These are phyloP conservation scores for Drosophila leonis DNA, from an alignment of 2,888 invertebrate genomes.

Conservation along the genomic window DNA sequence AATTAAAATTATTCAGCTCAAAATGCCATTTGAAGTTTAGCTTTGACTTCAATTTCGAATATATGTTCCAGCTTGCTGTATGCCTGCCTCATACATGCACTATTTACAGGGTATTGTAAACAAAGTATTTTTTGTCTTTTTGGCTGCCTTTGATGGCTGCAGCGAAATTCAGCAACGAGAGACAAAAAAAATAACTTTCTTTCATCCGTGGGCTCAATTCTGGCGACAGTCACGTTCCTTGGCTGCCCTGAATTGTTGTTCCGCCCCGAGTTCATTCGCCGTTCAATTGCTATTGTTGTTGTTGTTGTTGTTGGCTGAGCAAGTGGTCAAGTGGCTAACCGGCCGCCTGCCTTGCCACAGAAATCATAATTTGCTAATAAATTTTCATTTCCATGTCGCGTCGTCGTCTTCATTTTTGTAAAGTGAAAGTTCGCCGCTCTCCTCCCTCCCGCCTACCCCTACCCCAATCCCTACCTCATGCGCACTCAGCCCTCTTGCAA, in stretches of 20 bases:
- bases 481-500: not conserved
- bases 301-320: conserved; percentile 39
- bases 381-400: conserved; percentile 74
- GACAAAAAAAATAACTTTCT: conserved; percentile 60
- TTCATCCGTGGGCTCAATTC: conserved; percentile 71
- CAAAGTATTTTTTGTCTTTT: conserved; percentile 7
- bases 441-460: not conserved
- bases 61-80: not conserved
- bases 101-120: conserved; percentile 26
- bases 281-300: conserved; percentile 19
- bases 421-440: conserved; percentile 62
- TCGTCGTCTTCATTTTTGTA: conserved; percentile 49
- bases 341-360: conserved; percentile 51
- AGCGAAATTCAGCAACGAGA: conserved; percentile 10
- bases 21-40: not conserved
- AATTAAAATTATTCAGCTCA: not conserved
- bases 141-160: conserved; percentile 3
- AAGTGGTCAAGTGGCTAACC: conserved; percentile 47
- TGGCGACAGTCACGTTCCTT: conserved; percentile 75
- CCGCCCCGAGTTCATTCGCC: conserved; percentile 61
- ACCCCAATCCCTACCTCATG: not conserved
- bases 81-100: not conserved
- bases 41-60: not conserved
- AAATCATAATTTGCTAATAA: conserved; percentile 79
- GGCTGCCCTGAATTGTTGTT: conserved; percentile 66